Percentiles rank a stretch among this genome's conserved stretches.
These are phyloP conservation scores for Heliconius hermathena DNA, from an alignment of 1,140 invertebrate genomes.

Conservation along the genomic window DNA sequence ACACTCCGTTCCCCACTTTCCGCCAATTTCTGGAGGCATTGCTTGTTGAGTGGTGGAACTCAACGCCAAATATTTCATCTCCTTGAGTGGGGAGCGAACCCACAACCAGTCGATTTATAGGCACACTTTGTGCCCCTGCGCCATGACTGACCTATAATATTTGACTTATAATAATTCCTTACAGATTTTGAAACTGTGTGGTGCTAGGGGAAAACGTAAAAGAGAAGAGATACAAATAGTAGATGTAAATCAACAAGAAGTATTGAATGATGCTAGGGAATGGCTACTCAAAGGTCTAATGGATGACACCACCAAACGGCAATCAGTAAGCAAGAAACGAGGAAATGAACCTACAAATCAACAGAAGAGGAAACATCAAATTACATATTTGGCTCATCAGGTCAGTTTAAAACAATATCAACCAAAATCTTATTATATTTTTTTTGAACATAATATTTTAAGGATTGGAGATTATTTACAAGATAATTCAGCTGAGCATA, in stretches of 20 bases:
- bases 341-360: constrained; percentile 86
- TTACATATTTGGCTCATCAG: constrained; percentile 96
- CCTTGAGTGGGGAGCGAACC: too few species aligned
- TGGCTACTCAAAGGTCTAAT: constrained; percentile 92
- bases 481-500: neutral
- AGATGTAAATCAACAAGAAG: constrained; percentile 92
- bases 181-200: constrained; percentile 77
- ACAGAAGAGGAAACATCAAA: constrained; percentile 95
- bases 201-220: constrained; percentile 74
- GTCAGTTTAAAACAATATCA: constrained; percentile 54
- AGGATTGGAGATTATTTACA: neutral
- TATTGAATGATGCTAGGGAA: constrained; percentile 89
- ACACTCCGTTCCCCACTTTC: too few species aligned
- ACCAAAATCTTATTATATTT: too few species aligned
- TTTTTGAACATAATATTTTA: too few species aligned
- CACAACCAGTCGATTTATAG: too few species aligned
- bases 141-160: neutral
- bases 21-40: too few species aligned
- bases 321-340: constrained; percentile 79
- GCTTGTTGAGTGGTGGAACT: too few species aligned
- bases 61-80: too few species aligned
- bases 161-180: neutral
- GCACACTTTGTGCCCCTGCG: too few species aligned
- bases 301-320: constrained; percentile 85
- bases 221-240: constrained; percentile 86